Base-by-base conservation (phyloP, 2,888 invertebrate genomes). In the Homarus gammarus region DNA sequence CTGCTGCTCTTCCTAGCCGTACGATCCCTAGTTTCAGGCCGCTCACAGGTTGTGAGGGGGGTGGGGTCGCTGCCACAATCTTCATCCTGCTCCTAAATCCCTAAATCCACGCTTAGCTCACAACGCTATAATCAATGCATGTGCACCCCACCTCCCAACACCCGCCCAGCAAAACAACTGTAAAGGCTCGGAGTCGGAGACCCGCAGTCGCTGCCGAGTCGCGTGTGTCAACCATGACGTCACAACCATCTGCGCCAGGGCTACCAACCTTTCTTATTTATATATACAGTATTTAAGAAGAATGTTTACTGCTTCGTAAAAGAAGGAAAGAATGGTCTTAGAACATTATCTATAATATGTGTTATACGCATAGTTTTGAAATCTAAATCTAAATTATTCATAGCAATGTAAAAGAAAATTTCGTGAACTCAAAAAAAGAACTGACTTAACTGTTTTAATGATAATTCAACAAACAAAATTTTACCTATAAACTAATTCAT, bases 1-100 rank as follows among this genome's bases (percentile, higher is more conserved):
- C 91, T 33, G 91, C 91, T 64, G 90, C 90, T 87, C 91, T 87
- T 33, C 91, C 91, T 38, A 91, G 90, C 40, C 91, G 68, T 44
- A 91, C 91, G 22, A 91, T 91, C 56, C 91, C 91, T 40, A 91
- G 70, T 51, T 89, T 91, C 1, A 91, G 77, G 3, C 90, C 90
- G 61, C 77, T 90, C 31, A 90, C 83, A 38, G 90, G 86, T 44
- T 90, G 90, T 6, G 90, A 87, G 31, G 87, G 87, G 15, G 87
- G 87, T 61, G 87, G 87, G 61, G 87, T 87, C 56, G 87, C 87
- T 81, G 87, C 87, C 40, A 81, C 82, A 27, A 87, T 87, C 82
- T 87, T 87, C 87, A 87, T 87, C 64, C 68, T 86, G 77, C 61
- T 75, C 56, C 40, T 33, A 73, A 84, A 44, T 86, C 85, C 85